Evolutionary conservation across 2,888 invertebrate genomes (phyloP), one percentile per base, ranked within the genome.

Genomic region (Acrobasis suavella): DNA sequence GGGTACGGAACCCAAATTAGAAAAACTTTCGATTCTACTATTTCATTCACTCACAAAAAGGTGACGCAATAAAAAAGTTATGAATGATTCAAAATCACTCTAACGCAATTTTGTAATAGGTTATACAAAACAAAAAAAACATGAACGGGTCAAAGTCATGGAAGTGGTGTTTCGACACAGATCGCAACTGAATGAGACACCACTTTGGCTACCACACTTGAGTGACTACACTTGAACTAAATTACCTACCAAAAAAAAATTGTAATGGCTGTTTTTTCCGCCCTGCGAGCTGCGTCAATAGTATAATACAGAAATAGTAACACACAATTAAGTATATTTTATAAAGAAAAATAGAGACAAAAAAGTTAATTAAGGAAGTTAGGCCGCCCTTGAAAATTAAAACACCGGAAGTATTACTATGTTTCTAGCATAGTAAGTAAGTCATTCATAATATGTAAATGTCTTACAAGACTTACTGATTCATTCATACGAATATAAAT

Each of bases 171-270:
- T 55, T 38, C 54, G 16, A 14, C 32, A 52, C 9, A 39, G 15
- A 39, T 39, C 16, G 16, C 55, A 16, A 39, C 39, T 16, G 15
- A 55, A 55, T 55, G 5, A 15, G n/a, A n/a, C 9, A 37, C 16
- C 15, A 55, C 39, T 17, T 38, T 55, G 14, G 32, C 5, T 14
- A 7, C 46, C n/a, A 46, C 32, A 12, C 52, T 52, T n/a, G 32
- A 52, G 52, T 52, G 37, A 32, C 37, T 52, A 32, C n/a, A 52
- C 32, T 52, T 52, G 32, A 52, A 32, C 32, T 52, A 46, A 46
- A 46, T 46, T 14, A 7, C 46, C n/a, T 42, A 10, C 10, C 10
- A 8, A 46, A 46, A 46, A 1, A 14, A 1, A 1, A n/a, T 46
- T n/a, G 12, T 42, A 32, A 52, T 52, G 52, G n/a, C 9, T 32